Evolutionary conservation across 2,888 invertebrate genomes (phyloP).

Genomic region (Caenorhabditis sp.): DNA sequence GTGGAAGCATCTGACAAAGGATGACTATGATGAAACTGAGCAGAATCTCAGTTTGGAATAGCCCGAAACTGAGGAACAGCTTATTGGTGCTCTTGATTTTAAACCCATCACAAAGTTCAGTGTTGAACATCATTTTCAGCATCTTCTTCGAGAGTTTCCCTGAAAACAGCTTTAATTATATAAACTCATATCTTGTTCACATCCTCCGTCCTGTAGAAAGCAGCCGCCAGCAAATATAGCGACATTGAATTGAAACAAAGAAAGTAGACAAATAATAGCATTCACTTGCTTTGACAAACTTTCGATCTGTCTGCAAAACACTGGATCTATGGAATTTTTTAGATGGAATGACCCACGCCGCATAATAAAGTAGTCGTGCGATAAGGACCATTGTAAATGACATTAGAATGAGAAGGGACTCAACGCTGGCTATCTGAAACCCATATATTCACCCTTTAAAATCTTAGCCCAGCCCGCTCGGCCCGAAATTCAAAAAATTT

Average conservation of each 20-base stretch:
- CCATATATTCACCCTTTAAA: too few relatives aligned
- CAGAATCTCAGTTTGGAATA: not conserved
- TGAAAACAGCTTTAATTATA: not conserved
- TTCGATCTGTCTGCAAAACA: not conserved
- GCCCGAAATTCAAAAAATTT: too few relatives aligned
- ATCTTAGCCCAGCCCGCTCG: too few relatives aligned
- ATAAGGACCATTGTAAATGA: too few relatives aligned
- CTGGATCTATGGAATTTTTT: too few relatives aligned
- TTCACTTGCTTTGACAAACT: not conserved
- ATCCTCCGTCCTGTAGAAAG: not conserved
- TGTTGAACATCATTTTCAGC: not conserved
- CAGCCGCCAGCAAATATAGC: not conserved
- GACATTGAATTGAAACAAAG: not conserved
- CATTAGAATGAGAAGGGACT: too few relatives aligned
- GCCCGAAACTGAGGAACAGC: slow-evolving; percentile 2
- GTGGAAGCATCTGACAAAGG: not conserved
- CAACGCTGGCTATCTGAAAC: too few relatives aligned
- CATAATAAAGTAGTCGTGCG: too few relatives aligned
- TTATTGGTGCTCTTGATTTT: not conserved
- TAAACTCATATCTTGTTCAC: not conserved
- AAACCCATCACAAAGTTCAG: not conserved
- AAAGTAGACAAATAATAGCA: not conserved
- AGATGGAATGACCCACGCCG: too few relatives aligned
- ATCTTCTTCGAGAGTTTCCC: slow-evolving; percentile 1
- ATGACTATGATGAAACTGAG: not conserved